phyloP scores from a whole-genome alignment of 2,113 vertebrate genomes.

The Pithys albifrons region DNA sequence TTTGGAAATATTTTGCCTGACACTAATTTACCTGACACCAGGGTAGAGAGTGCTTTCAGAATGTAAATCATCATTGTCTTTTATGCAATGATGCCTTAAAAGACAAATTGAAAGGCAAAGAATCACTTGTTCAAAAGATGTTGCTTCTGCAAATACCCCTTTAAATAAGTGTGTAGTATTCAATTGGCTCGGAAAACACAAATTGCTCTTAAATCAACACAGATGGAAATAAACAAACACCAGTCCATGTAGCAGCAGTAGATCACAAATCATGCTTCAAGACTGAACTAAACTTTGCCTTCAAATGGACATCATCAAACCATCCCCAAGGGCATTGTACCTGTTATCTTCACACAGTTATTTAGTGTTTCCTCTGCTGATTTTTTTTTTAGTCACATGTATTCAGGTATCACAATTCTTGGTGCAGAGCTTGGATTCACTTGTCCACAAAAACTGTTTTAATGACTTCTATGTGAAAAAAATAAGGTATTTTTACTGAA shows the following conservation, averaged over 20 bases:
- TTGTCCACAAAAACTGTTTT: not conserved
- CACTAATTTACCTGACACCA: not conserved
- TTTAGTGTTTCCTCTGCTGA: not conserved
- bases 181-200: not conserved
- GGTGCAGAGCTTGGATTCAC: not conserved
- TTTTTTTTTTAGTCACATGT: rapidly evolving
- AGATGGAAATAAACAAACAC: not conserved
- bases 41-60: not conserved
- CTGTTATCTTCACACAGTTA: not conserved
- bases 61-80: not conserved
- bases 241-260: not conserved
- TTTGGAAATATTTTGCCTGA: not conserved
- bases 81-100: not conserved
- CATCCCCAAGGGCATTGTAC: not conserved
- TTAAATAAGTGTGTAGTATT: not conserved
- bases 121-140: not conserved
- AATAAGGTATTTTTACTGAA: not conserved
- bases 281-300: not conserved
- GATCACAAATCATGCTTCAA: not conserved
- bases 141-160: not conserved
- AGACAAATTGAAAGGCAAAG: not conserved
- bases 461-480: not conserved
- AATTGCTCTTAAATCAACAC: not conserved
- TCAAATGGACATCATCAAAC: not conserved
- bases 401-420: not conserved